Evolutionary conservation across 2,797 vertebrate genomes (phyloP), one percentile per base, ranked within the genome.

Genomic region (Notolepis coatsorum): DNA sequence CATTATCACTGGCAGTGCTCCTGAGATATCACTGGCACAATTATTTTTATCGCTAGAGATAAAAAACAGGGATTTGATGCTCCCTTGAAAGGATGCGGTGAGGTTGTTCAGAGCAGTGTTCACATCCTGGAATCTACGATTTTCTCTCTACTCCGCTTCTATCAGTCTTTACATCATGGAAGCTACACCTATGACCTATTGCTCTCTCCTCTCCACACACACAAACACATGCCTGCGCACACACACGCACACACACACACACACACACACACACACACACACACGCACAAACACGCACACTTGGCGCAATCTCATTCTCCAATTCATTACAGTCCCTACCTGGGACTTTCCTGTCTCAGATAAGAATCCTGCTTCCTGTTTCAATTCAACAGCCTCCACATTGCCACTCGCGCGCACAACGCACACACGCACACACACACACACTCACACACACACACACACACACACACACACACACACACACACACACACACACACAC

Each of bases 141-240:
- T 45, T 24, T 45, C 24, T 24, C 23, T 45, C 42, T n/a, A n/a
- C 42, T 5, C 3, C 1, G 42, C 42, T 45, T 45, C 20, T 24
- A 9, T n/a, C n/a, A n/a, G n/a, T n/a, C n/a, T n/a, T n/a, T n/a
- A n/a, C n/a, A n/a, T n/a, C n/a, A n/a, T 24, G 42, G 35, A 45
- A 25, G 61, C 42, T 24, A 12, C 55, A 51, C 13, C 27, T 8
- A 54, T 43, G 7, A 12, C 53, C 27, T 38, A 66, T 53, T 67
- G 77, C 64, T 55, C 75, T 71, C 55, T 71, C 24, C 4, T 42
- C 78, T 60, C 59, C 65, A 57, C 69, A 48, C 13, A 49, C 52
- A 69, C 20, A 47, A 30, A 46, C 28, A 58, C 24, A 12, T 15
- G 7, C 33, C 74, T 68, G 65, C 63, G 55, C 65, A 57, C 69